A percentile compares a stretch with the other conserved stretches of the same genome.
Conservation (phyloP, 1,140 invertebrate genomes). For the Zophobas morio region DNA sequence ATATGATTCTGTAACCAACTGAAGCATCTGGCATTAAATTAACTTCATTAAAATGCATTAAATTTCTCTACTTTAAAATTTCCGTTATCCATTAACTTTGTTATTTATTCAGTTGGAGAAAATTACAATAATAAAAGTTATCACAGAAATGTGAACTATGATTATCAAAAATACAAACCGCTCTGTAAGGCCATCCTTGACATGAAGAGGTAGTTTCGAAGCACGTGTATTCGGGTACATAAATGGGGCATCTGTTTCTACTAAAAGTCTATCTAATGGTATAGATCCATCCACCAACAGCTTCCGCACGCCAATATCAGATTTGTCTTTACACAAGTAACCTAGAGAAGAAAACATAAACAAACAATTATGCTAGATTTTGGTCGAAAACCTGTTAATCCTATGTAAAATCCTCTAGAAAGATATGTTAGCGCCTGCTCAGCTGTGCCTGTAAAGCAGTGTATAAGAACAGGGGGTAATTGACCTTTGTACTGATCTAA, state of each 20-base stretch:
- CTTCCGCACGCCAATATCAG: constrained; percentile 89
- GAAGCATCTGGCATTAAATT: too few relatives aligned
- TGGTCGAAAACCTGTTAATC: constrained; percentile 78
- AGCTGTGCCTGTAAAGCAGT: constrained; percentile 93
- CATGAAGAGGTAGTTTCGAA: constrained; percentile 88
- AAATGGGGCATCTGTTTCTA: constrained; percentile 95
- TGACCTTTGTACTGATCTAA: constrained; percentile 72
- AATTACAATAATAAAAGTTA: too few relatives aligned
- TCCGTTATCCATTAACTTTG: too few relatives aligned
- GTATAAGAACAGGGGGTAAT: constrained; percentile 88
- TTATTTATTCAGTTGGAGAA: too few relatives aligned
- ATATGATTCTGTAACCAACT: too few relatives aligned
- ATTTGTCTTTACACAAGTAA: constrained; percentile 95
- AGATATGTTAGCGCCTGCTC: constrained; percentile 89
- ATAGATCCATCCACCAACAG: constrained; percentile 85
- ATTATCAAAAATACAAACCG: constrained; percentile 70
- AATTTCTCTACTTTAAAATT: too few relatives aligned
- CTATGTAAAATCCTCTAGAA: constrained; percentile 90
- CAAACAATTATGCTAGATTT: neutral
- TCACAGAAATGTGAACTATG: neutral
- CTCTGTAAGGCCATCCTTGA: constrained; percentile 90
- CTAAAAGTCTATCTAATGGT: constrained; percentile 86
- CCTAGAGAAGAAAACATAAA: constrained; percentile 71
- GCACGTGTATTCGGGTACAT: constrained; percentile 97
- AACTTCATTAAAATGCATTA: too few relatives aligned